A percentile compares a stretch with the other conserved stretches of the same genome.
Conservation (phyloP, 2,888 invertebrate genomes). For the Epistrophe grossulariae region DNA sequence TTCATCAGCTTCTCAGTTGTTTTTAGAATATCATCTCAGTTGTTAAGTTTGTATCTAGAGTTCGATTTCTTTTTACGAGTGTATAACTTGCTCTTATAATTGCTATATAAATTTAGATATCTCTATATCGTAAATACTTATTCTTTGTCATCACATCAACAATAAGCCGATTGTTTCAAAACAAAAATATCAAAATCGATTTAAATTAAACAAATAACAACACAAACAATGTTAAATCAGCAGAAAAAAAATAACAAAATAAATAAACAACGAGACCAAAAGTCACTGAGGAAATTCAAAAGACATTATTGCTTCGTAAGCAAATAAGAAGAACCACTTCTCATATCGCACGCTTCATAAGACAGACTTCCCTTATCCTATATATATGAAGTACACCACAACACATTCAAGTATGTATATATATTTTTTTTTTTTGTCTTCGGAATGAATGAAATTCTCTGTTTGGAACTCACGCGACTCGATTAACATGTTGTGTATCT, state of each 20-base stretch:
- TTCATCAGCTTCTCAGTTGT: no score
- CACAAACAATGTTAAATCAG: slow-evolving; percentile 47
- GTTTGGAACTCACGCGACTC: slow-evolving; percentile 55
- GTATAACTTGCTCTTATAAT: no score
- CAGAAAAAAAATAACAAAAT: slow-evolving; percentile 1
- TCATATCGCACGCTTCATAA: slow-evolving; percentile 4
- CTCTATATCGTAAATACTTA: not conserved
- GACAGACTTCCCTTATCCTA: not conserved
- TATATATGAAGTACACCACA: not conserved
- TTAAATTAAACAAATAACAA: slow-evolving; percentile 62
- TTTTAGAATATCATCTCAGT: no score
- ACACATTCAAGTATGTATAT: not conserved
- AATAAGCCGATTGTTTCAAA: slow-evolving; percentile 50
- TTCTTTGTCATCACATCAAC: slow-evolving; percentile 14
- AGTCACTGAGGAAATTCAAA: slow-evolving; percentile 9
- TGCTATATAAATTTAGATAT: no score
- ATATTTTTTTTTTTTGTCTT: not conserved
- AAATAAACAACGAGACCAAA: slow-evolving; percentile 6
- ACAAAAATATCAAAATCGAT: slow-evolving; percentile 60
- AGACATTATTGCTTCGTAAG: slow-evolving; percentile 3
- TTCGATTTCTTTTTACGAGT: no score
- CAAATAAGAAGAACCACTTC: not conserved
- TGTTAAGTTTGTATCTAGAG: no score
- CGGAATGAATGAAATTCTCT: slow-evolving; percentile 62
- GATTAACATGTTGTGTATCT: slow-evolving; percentile 56